A percentile compares a stretch with the other conserved stretches of the same genome.
Evolutionary conservation across 2,888 invertebrate species (phyloP).

Genomic region (Thysanoteuthis rhombus): DNA sequence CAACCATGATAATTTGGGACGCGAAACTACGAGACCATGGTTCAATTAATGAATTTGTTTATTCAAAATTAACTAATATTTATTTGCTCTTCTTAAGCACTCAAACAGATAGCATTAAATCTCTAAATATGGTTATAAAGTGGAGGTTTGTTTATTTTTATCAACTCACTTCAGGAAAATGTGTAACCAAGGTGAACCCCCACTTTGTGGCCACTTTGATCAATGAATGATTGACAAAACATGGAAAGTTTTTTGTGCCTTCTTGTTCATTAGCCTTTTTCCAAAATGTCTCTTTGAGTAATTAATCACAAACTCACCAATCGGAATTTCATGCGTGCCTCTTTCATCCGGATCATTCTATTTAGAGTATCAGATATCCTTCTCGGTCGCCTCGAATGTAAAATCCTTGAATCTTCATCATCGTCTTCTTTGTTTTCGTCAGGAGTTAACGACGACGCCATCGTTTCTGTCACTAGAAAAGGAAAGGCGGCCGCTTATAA

Average conservation of each 20-base stretch:
- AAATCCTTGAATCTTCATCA: constrained; percentile 19
- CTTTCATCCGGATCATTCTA: constrained; percentile 52
- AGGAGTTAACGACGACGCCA: constrained; percentile 37
- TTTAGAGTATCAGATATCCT: constrained; percentile 52
- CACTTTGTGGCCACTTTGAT: background rate
- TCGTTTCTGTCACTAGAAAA: constrained; percentile 28
- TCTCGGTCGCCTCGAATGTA: constrained; percentile 48
- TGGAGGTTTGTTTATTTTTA: no score
- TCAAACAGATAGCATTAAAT: no score
- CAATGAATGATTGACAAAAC: background rate
- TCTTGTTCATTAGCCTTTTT: no score
- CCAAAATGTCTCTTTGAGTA: background rate
- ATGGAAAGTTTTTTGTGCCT: no score
- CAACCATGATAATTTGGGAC: no score
- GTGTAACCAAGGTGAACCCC: background rate
- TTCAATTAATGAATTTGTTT: no score
- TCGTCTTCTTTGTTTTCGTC: constrained; percentile 33
- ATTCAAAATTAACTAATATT: no score
- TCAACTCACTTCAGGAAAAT: no score
- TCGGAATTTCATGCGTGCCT: constrained; percentile 46
- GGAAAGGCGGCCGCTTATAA: background rate
- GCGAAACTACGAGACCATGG: no score
- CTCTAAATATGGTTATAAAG: no score
- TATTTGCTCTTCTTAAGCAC: no score
- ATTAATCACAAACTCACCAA: background rate